Evolutionary conservation across 2,888 invertebrate genomes (phyloP), one percentile per base, ranked within the genome.

Genomic region (Agrenia bidenticulata): DNA sequence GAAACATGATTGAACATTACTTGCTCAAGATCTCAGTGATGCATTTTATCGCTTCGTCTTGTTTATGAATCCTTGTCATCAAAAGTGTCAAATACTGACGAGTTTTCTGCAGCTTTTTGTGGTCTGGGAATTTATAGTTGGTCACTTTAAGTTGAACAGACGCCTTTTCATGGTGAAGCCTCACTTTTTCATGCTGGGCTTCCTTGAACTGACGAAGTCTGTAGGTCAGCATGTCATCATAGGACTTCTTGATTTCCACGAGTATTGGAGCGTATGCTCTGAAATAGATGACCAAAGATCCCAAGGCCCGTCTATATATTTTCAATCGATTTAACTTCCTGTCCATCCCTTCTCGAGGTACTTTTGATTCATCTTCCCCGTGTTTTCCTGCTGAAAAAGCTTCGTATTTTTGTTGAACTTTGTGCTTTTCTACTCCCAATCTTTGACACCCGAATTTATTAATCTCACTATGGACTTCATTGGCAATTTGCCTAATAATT

Each of bases 21-120:
- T 65, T 67, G 13, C 55, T 62, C 17, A 73, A 45, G 23, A 73
- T 72, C 17, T 60, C 69, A 1, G 74, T 72, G 60, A 74, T 72
- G 11, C 66, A 66, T 32, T 59, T 55, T 24, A 74, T 73, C 0
- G 73, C 69, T 21, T 64, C 67, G 24, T 71, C 74, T 49, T 74
- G 74, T 27, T 73, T 67, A 7, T 61, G 59, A 23, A 74, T 70
- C 21, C 68, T 65, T 9, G 64, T 64, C 23, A 70, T 41, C 9
- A 72, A 62, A 17, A 69, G 57, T 23, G 21, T 56, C 37, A 63
- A 51, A 27, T 55, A 60, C 7, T 39, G 26, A 39, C 63, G 51
- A 7, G 41, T 21, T n/a, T 45, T 60, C 2, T 17, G 24, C 42
- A 67, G 55, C 17, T 59, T 56, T 2, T 51, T 2, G 41, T 51